phyloP scores from a whole-genome alignment of 2,888 invertebrate species.

The Tanytarsus gracilentus region DNA sequence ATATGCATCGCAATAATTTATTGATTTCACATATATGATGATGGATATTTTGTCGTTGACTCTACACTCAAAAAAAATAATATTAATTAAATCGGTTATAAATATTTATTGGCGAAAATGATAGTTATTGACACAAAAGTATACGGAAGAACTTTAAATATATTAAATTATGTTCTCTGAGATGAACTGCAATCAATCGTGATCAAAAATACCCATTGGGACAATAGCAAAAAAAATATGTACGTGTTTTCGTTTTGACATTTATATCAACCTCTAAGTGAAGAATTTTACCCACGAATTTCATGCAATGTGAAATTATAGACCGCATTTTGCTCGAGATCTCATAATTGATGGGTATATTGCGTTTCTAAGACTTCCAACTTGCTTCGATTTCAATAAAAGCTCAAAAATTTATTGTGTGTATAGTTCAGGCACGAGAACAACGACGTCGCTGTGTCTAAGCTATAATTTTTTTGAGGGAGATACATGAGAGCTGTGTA shows the following conservation, averaged over 20 bases:
- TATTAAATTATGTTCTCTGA: neutral
- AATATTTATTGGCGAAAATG: conserved; percentile 23
- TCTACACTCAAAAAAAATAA: neutral
- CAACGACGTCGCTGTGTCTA: too few relatives aligned
- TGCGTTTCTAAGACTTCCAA: conserved; percentile 20
- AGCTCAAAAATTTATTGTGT: too few relatives aligned
- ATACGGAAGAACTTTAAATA: neutral
- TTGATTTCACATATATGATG: neutral
- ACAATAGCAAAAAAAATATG: too few relatives aligned
- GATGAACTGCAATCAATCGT: too few relatives aligned
- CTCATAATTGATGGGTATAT: conserved; percentile 21
- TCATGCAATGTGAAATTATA: conserved; percentile 1
- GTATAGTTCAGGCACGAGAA: neutral
- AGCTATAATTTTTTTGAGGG: too few relatives aligned
- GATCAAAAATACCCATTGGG: too few relatives aligned
- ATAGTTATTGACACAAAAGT: conserved; percentile 8
- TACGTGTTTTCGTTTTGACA: conserved; percentile 18
- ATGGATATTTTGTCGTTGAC: too few relatives aligned
- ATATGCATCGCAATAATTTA: neutral
- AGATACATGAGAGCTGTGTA: too few relatives aligned
- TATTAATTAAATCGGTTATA: conserved; percentile 5
- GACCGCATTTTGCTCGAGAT: neutral
- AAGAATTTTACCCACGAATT: conserved; percentile 18
- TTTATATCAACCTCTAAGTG: neutral
- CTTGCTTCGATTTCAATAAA: too few relatives aligned